Base-by-base conservation (phyloP, 2,888 invertebrate genomes). In the Euplagia quadripunctaria region DNA sequence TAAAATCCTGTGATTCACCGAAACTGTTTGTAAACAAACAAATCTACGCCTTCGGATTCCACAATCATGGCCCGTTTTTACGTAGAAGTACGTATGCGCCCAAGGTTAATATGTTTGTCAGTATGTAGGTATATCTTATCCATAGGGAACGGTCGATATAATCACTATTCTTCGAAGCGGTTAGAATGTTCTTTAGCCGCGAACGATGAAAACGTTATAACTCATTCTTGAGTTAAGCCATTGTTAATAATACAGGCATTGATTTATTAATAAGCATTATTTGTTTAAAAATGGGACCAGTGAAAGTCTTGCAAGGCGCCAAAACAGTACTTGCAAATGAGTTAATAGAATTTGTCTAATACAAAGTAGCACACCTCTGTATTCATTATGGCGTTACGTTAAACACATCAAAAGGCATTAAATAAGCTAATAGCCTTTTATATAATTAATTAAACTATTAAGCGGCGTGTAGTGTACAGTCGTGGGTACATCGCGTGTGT, bases 61-160 rank as follows among this genome's bases (percentile, higher is more conserved):
- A 61, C 52, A 66, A 74, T 68, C 72, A 71, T 79, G 81, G 84
- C 83, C 82, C 77, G 84, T 82, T 83, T 87, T 85, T 82, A 88
- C 88, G 91, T 87, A 90, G 92, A 92, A 87, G 86, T 83, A 82
- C 84, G 90, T 85, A 87, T 92, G 92, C 81, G 83, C 85, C 85
- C 93, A 94, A 93, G 93, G 93, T 90, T 88, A 89, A 83, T 86
- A 82, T 75, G 79, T 76, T 84, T 78, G 85, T 81, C 80, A 77
- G 81, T 83, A 86, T 73, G 78, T 72, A 68, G 72, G 73, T 73
- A 74, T 68, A 83, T 82, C 61, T 61, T 6, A 61, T 31, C 31
- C 31, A 31, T 5, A 58, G 5, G 8, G 11, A 61, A 83, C 88
- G 90, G 87, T 92, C 92, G 91, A 92, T 93, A 91, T 78, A 74